Conservation (phyloP, 2,888 invertebrate species). For the Acanthopleura granulata region DNA sequence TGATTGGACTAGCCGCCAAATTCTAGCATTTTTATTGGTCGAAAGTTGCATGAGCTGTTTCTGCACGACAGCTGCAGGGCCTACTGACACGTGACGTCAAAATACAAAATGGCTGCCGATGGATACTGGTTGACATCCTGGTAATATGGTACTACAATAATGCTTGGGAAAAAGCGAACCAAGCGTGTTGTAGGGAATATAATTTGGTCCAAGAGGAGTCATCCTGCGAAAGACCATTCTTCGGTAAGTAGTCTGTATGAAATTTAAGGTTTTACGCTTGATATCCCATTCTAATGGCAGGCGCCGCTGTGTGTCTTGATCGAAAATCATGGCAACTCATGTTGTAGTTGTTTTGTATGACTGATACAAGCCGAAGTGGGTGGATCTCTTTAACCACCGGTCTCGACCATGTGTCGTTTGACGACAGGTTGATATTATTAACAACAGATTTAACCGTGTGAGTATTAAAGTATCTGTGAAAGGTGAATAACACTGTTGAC, state of each 20-base stretch:
- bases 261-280: no score
- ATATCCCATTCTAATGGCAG: no score
- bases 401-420: no score
- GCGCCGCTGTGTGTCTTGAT: no score
- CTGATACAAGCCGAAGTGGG: no score
- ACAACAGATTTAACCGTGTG: no score
- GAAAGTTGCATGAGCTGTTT: constrained; percentile 1
- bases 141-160: constrained; percentile 19
- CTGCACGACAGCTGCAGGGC: not conserved
- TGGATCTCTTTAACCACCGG: no score
- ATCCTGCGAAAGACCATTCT: not conserved
- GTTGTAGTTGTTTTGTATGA: no score
- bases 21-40: not conserved
- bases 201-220: constrained; percentile 40
- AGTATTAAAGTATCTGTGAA: no score
- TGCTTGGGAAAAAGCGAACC: constrained; percentile 36
- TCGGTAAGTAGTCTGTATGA: not conserved
- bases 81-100: not conserved
- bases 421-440: no score
- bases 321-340: no score
- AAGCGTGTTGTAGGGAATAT: constrained; percentile 42
- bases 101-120: constrained; percentile 7
- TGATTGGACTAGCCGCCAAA: constrained; percentile 5
- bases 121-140: not conserved
- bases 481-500: no score